A percentile compares a stretch with the other conserved stretches of the same genome.
These are phyloP conservation scores for Eremophila alpestris DNA, from an alignment of 2,797 vertebrate species.

Conservation along the genomic window DNA sequence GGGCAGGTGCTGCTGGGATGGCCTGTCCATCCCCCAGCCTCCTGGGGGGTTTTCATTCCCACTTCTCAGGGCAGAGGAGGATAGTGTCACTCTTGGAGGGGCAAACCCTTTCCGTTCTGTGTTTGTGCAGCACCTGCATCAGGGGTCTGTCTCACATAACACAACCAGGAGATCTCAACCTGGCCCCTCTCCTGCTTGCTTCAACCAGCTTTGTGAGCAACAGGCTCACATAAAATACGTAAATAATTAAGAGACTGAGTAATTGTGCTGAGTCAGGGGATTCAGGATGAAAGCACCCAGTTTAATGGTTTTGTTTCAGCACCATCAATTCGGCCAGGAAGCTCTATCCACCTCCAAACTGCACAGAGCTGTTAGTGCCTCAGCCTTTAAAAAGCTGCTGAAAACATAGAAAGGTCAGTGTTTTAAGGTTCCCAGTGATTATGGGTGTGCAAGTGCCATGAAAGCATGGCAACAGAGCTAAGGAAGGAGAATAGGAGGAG, in stretches of 20 bases:
- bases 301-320: background rate
- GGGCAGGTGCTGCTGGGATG: background rate
- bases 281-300: background rate
- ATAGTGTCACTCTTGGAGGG: fast-evolving
- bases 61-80: background rate
- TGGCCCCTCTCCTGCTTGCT: background rate
- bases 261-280: background rate
- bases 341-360: background rate
- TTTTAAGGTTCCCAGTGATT: background rate
- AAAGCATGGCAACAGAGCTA: background rate
- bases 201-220: background rate
- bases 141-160: background rate
- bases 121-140: background rate
- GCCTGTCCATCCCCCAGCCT: background rate
- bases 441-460: background rate
- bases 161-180: background rate
- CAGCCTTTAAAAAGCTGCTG: background rate
- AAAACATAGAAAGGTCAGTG: background rate
- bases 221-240: background rate
- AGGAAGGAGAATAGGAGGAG: background rate
- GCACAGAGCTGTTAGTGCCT: background rate
- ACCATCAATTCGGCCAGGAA: background rate
- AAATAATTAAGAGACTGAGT: background rate
- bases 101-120: background rate
- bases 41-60: fast-evolving